These are phyloP conservation scores for Icerya purchasi DNA, from an alignment of 2,888 invertebrate species.

Conservation along the genomic window DNA sequence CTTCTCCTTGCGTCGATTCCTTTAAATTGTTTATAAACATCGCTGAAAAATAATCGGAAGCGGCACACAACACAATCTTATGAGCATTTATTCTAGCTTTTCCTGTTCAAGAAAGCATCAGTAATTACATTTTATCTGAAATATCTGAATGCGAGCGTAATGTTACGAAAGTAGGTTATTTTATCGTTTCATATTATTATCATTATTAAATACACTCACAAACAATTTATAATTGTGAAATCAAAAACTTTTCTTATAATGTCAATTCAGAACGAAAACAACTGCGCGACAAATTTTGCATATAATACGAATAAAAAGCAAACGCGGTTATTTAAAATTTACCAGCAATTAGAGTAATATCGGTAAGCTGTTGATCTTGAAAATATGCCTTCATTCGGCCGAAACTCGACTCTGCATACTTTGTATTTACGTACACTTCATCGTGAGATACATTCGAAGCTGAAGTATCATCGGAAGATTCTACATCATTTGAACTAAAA, in stretches of 20 bases:
- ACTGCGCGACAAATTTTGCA: no score
- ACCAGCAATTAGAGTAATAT: slow-evolving; percentile 67
- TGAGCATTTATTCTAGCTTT: slow-evolving; percentile 48
- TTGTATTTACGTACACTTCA: slow-evolving; percentile 50
- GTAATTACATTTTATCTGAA: no score
- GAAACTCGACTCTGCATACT: slow-evolving; percentile 62
- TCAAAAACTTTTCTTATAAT: no score
- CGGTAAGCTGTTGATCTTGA: slow-evolving; percentile 61
- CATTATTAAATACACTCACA: no score
- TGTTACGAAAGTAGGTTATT: no score
- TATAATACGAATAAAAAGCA: slow-evolving; percentile 12
- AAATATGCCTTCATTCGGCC: slow-evolving; percentile 64
- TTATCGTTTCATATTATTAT: no score
- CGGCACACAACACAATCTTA: slow-evolving; percentile 70
- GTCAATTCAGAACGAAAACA: no score
- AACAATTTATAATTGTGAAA: no score
- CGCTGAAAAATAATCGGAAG: slow-evolving; percentile 83
- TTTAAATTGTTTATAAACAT: slow-evolving; percentile 81
- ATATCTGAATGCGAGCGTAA: no score
- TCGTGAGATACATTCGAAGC: slow-evolving; percentile 35
- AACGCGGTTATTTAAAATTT: slow-evolving; percentile 19
- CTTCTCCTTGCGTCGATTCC: slow-evolving; percentile 63
- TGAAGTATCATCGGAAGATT: slow-evolving; percentile 17
- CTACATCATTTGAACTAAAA: slow-evolving; percentile 2
- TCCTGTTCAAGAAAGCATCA: no score